Conservation (phyloP, 2,888 invertebrate species). For the Drosophila picticornis region DNA sequence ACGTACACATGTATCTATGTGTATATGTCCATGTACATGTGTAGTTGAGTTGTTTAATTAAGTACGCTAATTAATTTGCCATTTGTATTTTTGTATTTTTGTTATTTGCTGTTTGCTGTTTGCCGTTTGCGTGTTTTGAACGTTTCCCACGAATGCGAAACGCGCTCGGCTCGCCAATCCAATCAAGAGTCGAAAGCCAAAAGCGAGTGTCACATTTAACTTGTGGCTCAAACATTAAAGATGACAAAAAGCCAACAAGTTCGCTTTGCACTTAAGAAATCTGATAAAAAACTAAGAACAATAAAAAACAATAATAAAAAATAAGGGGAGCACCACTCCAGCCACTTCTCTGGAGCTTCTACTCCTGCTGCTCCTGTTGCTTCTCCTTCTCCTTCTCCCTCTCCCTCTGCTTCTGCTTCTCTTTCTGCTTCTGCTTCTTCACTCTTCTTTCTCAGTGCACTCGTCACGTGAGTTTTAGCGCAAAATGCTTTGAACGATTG, state of each 20-base stretch:
- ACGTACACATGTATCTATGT: not conserved
- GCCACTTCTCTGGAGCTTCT: conserved; percentile 10
- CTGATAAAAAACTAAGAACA: conserved; percentile 59
- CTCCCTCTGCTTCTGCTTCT: not conserved
- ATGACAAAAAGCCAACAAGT: conserved; percentile 83
- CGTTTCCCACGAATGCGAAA: conserved; percentile 66
- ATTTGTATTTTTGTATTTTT: conserved; percentile 38
- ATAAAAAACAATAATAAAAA: not conserved
- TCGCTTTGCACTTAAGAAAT: conserved; percentile 78
- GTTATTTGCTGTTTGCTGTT: conserved; percentile 14
- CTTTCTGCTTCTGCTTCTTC: not conserved
- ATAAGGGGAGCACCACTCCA: conserved; percentile 36
- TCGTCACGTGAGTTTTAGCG: conserved; percentile 81
- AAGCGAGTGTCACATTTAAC: conserved; percentile 80
- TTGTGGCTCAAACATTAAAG: conserved; percentile 78
- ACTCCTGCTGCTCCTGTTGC: not conserved
- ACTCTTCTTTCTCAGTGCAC: conserved; percentile 56
- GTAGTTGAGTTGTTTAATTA: conserved; percentile 42
- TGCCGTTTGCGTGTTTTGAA: conserved; percentile 1
- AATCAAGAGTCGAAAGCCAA: conserved; percentile 46
- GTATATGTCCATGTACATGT: not conserved
- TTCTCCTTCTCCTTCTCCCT: not conserved
- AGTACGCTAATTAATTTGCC: conserved; percentile 56
- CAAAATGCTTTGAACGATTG: conserved; percentile 79
- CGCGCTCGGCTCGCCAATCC: conserved; percentile 49